A percentile compares a stretch with the other conserved stretches of the same genome.
Evolutionary conservation across 2,888 invertebrate genomes (phyloP).

Genomic region (Tolmerus cingulatus): DNA sequence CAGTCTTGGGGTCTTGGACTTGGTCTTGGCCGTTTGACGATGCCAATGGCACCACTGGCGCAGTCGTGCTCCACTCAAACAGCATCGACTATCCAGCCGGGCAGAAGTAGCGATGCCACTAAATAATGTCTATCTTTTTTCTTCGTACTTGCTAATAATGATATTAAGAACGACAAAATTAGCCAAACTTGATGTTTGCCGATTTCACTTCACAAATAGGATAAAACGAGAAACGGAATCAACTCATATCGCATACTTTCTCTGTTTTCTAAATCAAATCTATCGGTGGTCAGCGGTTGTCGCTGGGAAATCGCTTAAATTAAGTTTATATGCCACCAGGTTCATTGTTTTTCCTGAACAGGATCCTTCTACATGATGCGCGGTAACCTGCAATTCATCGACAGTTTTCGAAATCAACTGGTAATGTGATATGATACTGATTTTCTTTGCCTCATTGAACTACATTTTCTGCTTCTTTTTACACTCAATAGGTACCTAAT

Average conservation of each 20-base stretch:
- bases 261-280: constrained; percentile 24
- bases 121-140: constrained; percentile 12
- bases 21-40: not conserved
- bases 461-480: not conserved
- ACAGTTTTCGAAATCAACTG: not conserved
- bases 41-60: not conserved
- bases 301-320: not conserved
- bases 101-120: not conserved
- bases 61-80: not conserved
- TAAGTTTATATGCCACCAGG: not conserved
- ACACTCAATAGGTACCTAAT: not conserved
- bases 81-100: not conserved
- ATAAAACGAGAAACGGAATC: constrained; percentile 16
- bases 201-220: constrained; percentile 37
- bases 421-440: not conserved
- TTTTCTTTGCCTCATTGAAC: not conserved
- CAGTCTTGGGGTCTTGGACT: not conserved
- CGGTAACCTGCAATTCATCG: not conserved
- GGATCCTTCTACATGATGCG: not conserved
- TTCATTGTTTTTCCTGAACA: not conserved
- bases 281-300: not conserved
- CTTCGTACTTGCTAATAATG: not conserved
- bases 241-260: constrained; percentile 5
- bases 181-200: constrained; percentile 13
- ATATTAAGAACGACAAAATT: constrained; percentile 29